Conservation (phyloP, 1,140 invertebrate species). For the Idris sp. region DNA sequence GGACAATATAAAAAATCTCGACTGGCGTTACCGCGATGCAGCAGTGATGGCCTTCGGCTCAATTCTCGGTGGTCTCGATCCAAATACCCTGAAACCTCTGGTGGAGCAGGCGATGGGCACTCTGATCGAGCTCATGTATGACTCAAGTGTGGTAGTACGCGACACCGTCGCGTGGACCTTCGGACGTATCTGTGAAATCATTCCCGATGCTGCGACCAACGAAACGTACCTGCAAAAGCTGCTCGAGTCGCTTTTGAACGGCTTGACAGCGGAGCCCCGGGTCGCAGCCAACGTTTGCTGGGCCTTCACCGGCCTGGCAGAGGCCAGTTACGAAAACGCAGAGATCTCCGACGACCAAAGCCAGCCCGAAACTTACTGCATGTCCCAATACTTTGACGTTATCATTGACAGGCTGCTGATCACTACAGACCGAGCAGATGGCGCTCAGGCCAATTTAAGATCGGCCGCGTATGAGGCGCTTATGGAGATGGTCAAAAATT, state of each 20-base stretch:
- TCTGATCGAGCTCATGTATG: slow-evolving; percentile 95
- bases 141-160: slow-evolving; percentile 93
- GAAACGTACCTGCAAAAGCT: slow-evolving; percentile 90
- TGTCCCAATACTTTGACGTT: slow-evolving; percentile 95
- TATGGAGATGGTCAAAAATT: slow-evolving; percentile 99
- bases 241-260: slow-evolving; percentile 92
- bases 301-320: slow-evolving; percentile 98
- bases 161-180: slow-evolving; percentile 99
- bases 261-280: slow-evolving; percentile 93
- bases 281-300: slow-evolving; percentile 99
- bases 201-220: slow-evolving; percentile 97
- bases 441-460: slow-evolving; percentile 92
- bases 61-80: slow-evolving; percentile 95
- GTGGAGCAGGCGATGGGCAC: slow-evolving; percentile 98
- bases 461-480: slow-evolving; percentile 98
- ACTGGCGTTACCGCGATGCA: slow-evolving; percentile 98
- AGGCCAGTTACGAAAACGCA: slow-evolving; percentile 94
- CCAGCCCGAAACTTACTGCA: slow-evolving; percentile 94
- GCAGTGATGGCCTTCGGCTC: slow-evolving; percentile 99
- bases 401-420: slow-evolving; percentile 94
- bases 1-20: slow-evolving; percentile 93
- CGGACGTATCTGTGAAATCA: slow-evolving; percentile 97
- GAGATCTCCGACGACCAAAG: slow-evolving; percentile 83
- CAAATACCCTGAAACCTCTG: slow-evolving; percentile 90
- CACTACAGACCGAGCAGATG: slow-evolving; percentile 95